Base-by-base conservation (phyloP, 2,797 vertebrate species). In the Xiphorhynchus erythropygius region DNA sequence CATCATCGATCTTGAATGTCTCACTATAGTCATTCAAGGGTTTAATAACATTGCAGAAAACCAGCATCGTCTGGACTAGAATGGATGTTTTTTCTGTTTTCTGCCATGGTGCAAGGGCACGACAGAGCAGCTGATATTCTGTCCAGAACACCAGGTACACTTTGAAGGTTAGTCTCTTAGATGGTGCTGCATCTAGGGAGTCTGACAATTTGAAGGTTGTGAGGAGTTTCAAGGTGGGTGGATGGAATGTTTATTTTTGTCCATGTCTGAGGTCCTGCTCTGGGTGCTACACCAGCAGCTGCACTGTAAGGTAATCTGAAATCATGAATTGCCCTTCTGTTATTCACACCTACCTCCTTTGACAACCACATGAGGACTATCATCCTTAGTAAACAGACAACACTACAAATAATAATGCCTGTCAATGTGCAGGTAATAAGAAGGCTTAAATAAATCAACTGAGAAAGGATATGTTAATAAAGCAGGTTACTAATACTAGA, bases 61-160 rank as follows among this genome's bases (percentile, higher is more conserved):
- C 0, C 39, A 88, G 52, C 19, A 50, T 12, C 9, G 22, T 67
- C 56, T 55, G 56, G 24, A 65, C 32, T 7, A 79, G 33, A 87
- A 41, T 0, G 0, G 16, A 24, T 41, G 11, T 5, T 35, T 63
- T 63, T 56, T n/a, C 24, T 37, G 18, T 19, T 79, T 28, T 68
- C 21, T 79, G 16, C 32, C 47, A 52, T 12, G 14, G 28, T 56
- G 13, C 4, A 47, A 76, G 12, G 6, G 21, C 21, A 73, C 13
- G 42, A 69, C 27, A n/a, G 1, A 4, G 35, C 18, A 92, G 76
- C 10, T 62, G n/a, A 47, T n/a, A 15, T 5, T 44, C 37, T 56
- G 39, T 35, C 13, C 32, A 28, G 71, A 67, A 44, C 8, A 1
- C 37, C 56, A 68, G 55, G 15, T 24, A 30, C 17, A 12, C n/a